Evolutionary conservation across 2,797 vertebrate genomes (phyloP), one percentile per base, ranked within the genome.

Genomic region (Neosilurus hyrtlii): DNA sequence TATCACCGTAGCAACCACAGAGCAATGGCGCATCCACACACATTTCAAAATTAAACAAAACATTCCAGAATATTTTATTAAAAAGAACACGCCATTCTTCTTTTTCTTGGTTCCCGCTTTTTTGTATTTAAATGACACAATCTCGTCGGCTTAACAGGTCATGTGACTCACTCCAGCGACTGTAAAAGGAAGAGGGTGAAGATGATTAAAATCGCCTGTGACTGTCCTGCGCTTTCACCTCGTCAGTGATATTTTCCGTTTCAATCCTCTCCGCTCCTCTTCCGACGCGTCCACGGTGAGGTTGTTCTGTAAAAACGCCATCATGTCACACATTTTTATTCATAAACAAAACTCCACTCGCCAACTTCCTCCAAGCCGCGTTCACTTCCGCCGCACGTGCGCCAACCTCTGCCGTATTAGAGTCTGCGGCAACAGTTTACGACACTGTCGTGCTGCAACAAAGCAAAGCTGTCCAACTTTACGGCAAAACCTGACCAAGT

Each of bases 231-330:
- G 3, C 18, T 71, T 89, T 89, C 65, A 94, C 95, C 84, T 86
- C 0, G 89, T 89, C 8, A 93, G 83, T 0, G 92, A 92, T 20
- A 94, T 91, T 87, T 94, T 95, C 71, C 93, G 91, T 79, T 94
- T 94, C 9, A 26, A 87, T 57, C 82, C 90, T 81, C 65, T 90
- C 63, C 3, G 87, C 2, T 92, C 88, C 14, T 89, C 91, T 3
- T 12, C 52, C 0, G 35, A n/a, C 0, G 26, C n/a, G 35, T n/a
- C 7, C 71, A 49, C 61, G 3, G 49, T 49, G 0, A 1, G 37
- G 1, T 22, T n/a, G 7, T 10, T 54, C 9, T 20, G 70, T 77
- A 15, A 35, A 77, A 4, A 24, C 30, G 62, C n/a, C 16, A 6
- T 10, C 8, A 20, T 9, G 18, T 77, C 52, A 4, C 11, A n/a